Conservation (phyloP, 2,113 vertebrate genomes). For the Pan paniscus region DNA sequence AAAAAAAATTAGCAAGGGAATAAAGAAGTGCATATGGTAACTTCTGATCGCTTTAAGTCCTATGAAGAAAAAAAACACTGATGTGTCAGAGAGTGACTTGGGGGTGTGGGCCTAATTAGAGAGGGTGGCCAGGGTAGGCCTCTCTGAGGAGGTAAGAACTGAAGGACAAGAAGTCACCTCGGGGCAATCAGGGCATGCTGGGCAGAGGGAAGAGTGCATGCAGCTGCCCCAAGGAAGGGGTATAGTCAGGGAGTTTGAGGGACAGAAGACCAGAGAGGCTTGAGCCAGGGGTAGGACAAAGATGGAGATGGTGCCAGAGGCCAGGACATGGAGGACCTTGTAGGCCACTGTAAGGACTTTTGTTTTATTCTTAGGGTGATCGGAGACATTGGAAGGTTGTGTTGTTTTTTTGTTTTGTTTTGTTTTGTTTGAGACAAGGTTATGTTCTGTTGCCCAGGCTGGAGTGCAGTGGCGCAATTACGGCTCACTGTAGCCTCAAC, state of each 20-base stretch:
- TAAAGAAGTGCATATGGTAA: neutral
- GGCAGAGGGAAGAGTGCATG: neutral
- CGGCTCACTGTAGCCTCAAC: no score
- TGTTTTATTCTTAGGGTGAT: neutral
- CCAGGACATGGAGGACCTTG: neutral
- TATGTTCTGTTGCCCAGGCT: no score
- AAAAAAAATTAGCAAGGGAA: neutral
- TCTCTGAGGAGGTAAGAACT: neutral
- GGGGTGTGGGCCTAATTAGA: neutral
- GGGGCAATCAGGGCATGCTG: accelerated
- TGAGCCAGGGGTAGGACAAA: neutral
- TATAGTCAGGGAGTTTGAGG: neutral
- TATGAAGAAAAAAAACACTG: neutral
- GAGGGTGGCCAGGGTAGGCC: neutral
- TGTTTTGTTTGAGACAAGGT: no score
- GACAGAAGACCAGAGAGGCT: neutral
- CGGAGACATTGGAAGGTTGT: neutral
- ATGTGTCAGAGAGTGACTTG: neutral
- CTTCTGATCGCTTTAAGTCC: neutral
- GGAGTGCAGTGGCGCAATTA: no score
- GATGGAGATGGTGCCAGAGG: neutral
- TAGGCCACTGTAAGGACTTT: neutral
- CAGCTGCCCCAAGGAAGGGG: neutral
- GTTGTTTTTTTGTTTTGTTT: no score
- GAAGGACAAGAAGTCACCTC: neutral